Evolutionary conservation across 2,888 invertebrate genomes (phyloP), one percentile per base, ranked within the genome.

Genomic region (Drosophila recens): DNA sequence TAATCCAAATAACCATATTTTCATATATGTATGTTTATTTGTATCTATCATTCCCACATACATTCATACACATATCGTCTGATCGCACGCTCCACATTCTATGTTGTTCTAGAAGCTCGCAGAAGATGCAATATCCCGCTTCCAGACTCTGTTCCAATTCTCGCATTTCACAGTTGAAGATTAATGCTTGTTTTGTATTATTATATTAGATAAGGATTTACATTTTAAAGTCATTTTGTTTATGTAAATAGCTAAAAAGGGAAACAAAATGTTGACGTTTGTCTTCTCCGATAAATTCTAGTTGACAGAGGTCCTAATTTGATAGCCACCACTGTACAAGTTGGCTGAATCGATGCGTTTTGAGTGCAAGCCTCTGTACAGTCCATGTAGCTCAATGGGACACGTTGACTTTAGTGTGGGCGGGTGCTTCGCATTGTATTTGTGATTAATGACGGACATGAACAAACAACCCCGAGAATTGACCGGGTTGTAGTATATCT

Each of bases 401-500:
- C 58, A 58, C 30, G 15, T 38, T 58, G 27, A 48, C 58, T 48
- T 6, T 36, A 23, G 58, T 58, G 57, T 58, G 58, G 38, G 58
- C 17, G 58, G 46, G 58, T 58, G 58, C 58, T 58, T 58, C 58
- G 13, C 10, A 38, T 58, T 34, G 40, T 46, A 38, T 63, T 43
- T 40, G 30, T 59, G 54, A 69, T 63, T 75, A 62, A 69, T 58
- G 63, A 59, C 42, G 51, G 49, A 46, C 51, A 64, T 61, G 42
- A 52, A 56, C 51, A 74, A 74, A 51, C 73, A 73, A 75, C 73
- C 73, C 73, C 51, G 59, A 70, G 56, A 56, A 64, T 46, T 46
- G 33, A 42, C 54, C 58, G 65, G 64, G 51, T 52, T 36, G 38
- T 61, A 38, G 38, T 38, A 45, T 33, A 58, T 58, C 38, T 57